These are phyloP conservation scores for Amblyornis subalaris DNA, from an alignment of 2,113 vertebrate species.

Conservation along the genomic window DNA sequence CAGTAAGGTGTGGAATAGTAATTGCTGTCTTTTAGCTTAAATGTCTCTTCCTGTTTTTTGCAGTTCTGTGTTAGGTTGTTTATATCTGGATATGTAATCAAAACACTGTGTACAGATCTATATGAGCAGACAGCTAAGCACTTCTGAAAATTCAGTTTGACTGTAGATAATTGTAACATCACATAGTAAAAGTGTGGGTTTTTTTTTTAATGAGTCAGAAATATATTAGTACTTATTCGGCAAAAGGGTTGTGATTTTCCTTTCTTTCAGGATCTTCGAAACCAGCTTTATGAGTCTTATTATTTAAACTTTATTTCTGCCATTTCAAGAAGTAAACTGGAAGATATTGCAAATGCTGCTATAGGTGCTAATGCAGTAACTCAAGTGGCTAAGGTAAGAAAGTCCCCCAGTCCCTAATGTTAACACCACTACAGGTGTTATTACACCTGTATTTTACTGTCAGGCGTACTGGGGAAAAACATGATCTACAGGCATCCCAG, in stretches of 20 bases:
- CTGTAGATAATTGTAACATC: neutral
- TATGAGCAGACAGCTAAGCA: neutral
- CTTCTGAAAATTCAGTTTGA: neutral
- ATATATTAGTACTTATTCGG: neutral
- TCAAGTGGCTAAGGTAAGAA: constrained; percentile 92
- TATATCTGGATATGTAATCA: neutral
- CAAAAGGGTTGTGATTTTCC: neutral
- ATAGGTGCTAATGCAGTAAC: constrained; percentile 88
- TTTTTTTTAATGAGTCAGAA: neutral
- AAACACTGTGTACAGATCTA: neutral
- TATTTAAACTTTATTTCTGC: constrained; percentile 99
- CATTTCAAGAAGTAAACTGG: constrained; percentile 96
- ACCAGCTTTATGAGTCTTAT: constrained; percentile 93
- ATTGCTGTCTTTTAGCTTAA: neutral
- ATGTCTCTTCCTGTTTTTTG: neutral
- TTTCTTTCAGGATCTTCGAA: constrained; percentile 87
- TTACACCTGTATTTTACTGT: neutral
- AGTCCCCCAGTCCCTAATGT: neutral
- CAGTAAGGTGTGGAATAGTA: neutral
- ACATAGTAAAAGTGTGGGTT: neutral
- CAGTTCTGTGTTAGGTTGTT: neutral
- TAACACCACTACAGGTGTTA: neutral
- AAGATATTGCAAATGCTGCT: constrained; percentile 96
- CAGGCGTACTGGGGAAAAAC: neutral
- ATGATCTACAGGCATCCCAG: neutral